phyloP scores from a whole-genome alignment of 2,888 invertebrate species.

The Blastobasis lacticolella region DNA sequence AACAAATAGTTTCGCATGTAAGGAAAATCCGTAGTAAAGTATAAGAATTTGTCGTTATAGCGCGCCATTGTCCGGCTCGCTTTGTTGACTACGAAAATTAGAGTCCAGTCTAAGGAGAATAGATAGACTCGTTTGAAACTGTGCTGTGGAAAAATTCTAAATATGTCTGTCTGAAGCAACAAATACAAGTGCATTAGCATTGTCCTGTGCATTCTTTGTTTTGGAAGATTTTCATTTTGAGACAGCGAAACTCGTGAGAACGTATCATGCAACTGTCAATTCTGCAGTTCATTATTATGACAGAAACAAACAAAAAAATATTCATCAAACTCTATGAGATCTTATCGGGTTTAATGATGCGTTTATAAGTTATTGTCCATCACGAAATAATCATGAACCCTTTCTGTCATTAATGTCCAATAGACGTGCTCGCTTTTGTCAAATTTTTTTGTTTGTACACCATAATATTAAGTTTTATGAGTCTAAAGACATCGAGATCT shows the following conservation, averaged over 20 bases:
- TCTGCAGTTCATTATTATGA: too few relatives aligned
- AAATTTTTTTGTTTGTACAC: conserved; percentile 27
- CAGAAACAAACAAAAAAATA: conserved; percentile 21
- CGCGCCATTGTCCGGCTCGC: conserved; percentile 51
- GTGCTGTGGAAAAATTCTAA: too few relatives aligned
- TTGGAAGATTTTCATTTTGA: too few relatives aligned
- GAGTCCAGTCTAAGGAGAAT: conserved; percentile 11
- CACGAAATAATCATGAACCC: conserved; percentile 21
- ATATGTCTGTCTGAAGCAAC: too few relatives aligned
- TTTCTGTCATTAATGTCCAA: conserved; percentile 36
- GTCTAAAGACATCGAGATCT: conserved; percentile 36
- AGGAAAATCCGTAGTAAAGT: conserved; percentile 38
- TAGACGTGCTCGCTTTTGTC: conserved; percentile 24
- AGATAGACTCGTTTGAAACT: neutral
- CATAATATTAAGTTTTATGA: conserved; percentile 24
- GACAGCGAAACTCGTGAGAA: too few relatives aligned
- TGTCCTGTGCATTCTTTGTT: too few relatives aligned
- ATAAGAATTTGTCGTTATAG: conserved; percentile 42
- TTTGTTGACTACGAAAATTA: conserved; percentile 47
- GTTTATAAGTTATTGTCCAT: conserved; percentile 50
- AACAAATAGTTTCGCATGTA: conserved; percentile 47
- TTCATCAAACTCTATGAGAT: conserved; percentile 32
- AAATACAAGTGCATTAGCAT: conserved; percentile 16
- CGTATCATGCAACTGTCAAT: too few relatives aligned
- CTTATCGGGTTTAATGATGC: conserved; percentile 63